Evolutionary conservation across 2,888 invertebrate genomes (phyloP), one percentile per base, ranked within the genome.

Genomic region (Argyresthia goedartella): DNA sequence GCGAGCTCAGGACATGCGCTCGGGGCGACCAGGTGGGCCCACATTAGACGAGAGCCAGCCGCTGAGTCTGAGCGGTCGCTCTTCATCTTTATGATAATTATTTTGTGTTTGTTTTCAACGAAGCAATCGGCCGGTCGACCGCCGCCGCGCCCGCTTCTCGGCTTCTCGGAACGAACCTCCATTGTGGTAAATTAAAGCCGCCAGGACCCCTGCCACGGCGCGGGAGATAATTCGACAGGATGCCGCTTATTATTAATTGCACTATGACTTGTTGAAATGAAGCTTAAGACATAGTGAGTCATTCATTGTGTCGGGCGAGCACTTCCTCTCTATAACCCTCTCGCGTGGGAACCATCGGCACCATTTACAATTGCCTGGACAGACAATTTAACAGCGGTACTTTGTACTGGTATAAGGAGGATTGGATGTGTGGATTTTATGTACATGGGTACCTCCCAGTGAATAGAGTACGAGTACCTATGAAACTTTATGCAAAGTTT

Each of bases 11-110:
- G 59, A 60, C 62, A 61, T n/a, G 61, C 57, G n/a, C 54, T 25
- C 25, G 57, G 55, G 55, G 71, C 78, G 73, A 81, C 85, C 84
- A 82, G 82, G 82, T 81, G 84, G 84, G 75, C 81, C 67, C 25
- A 76, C 82, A 82, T 82, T 82, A 84, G 81, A 80, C 81, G 81
- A 75, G 41, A 10, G 48, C 46, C 52, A 49, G 49, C 35, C 54
- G 73, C 69, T 73, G 73, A 71, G 79, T 72, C 75, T 71, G 76
- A 77, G 82, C 85, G 85, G 85, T 76, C 81, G 78, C 84, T 82
- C 82, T 85, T 86, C 85, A 85, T 86, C 85, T 85, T 86, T 85
- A 85, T 85, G 85, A 84, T 86, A 86, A 86, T 86, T 85, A 86
- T 85, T 86, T 85, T 82, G 81, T 86, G 85, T 86, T 86, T 85